phyloP scores from a whole-genome alignment of 2,113 vertebrate genomes.

The Hippocampus comes region DNA sequence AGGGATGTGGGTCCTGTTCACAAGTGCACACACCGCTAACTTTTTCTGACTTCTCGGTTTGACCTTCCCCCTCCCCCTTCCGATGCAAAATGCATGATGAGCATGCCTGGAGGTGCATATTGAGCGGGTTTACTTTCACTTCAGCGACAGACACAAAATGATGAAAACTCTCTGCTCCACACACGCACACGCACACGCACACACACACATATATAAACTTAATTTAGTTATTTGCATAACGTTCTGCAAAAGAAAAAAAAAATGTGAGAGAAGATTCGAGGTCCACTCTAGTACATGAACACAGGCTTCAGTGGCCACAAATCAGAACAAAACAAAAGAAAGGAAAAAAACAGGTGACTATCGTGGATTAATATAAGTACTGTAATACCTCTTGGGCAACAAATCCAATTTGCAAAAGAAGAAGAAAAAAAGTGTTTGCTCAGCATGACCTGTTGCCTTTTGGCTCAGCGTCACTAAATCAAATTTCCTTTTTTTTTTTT shows the following conservation, averaged over 20 bases:
- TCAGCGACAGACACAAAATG: slow-evolving; percentile 31
- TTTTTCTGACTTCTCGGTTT: slow-evolving; percentile 22
- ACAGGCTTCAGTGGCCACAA: too few relatives aligned
- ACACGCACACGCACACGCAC: too few relatives aligned
- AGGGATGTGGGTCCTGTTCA: slow-evolving; percentile 31
- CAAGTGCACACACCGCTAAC: slow-evolving; percentile 26
- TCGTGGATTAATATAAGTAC: neutral
- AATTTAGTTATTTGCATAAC: too few relatives aligned
- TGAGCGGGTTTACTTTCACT: slow-evolving; percentile 18
- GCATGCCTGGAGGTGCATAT: slow-evolving; percentile 48
- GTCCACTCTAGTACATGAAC: too few relatives aligned
- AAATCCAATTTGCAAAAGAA: neutral
- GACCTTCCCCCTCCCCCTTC: neutral
- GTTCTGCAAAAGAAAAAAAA: too few relatives aligned
- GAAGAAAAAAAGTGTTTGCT: neutral
- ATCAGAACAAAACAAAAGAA: neutral
- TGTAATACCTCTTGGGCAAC: neutral
- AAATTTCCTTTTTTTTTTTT: neutral
- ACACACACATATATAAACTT: too few relatives aligned
- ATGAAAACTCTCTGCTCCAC: slow-evolving; percentile 35
- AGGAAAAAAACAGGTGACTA: neutral
- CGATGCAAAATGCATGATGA: slow-evolving; percentile 49
- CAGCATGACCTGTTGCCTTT: neutral
- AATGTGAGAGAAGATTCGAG: too few relatives aligned
- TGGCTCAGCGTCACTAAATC: neutral